These are phyloP conservation scores for Dasypolia templi DNA, from an alignment of 2,888 invertebrate genomes.

Conservation along the genomic window DNA sequence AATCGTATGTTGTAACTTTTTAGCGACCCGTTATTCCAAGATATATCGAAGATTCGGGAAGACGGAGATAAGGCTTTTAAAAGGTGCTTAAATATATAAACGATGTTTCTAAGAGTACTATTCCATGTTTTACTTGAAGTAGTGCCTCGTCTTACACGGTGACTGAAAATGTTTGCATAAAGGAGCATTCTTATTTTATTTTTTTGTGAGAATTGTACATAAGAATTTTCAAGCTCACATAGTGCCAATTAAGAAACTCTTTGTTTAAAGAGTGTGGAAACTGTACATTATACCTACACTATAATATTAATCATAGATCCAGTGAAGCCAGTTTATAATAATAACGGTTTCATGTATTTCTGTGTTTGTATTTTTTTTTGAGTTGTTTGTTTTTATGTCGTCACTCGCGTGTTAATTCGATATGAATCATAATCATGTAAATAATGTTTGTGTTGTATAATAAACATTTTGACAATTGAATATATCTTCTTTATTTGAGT, in stretches of 20 bases:
- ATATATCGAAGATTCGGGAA: constrained; percentile 78
- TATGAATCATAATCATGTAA: constrained; percentile 81
- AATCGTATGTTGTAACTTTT: constrained; percentile 65
- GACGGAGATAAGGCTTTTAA: constrained; percentile 75
- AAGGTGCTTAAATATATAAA: constrained; percentile 77
- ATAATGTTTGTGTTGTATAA: constrained; percentile 86
- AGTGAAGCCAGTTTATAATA: constrained; percentile 73
- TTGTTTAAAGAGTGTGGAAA: constrained; percentile 59
- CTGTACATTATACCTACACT: constrained; percentile 46
- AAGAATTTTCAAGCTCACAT: constrained; percentile 77
- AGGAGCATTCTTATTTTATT: constrained; percentile 55
- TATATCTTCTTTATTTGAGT: constrained; percentile 25
- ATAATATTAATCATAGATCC: constrained; percentile 68
- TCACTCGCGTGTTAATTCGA: constrained; percentile 68
- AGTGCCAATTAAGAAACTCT: constrained; percentile 76
- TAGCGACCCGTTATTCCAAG: constrained; percentile 82
- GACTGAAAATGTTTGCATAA: constrained; percentile 57
- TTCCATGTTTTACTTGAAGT: constrained; percentile 50
- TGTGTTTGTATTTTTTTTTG: constrained; percentile 68
- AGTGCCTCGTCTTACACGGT: constrained; percentile 54
- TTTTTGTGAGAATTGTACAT: constrained; percentile 69
- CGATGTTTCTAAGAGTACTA: constrained; percentile 53
- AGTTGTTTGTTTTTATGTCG: constrained; percentile 71
- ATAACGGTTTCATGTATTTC: constrained; percentile 57
- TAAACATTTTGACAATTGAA: constrained; percentile 78